A percentile compares a stretch with the other conserved stretches of the same genome.
phyloP scores from a whole-genome alignment of 2,888 invertebrate species.

The Tromatobia lineatoria region DNA sequence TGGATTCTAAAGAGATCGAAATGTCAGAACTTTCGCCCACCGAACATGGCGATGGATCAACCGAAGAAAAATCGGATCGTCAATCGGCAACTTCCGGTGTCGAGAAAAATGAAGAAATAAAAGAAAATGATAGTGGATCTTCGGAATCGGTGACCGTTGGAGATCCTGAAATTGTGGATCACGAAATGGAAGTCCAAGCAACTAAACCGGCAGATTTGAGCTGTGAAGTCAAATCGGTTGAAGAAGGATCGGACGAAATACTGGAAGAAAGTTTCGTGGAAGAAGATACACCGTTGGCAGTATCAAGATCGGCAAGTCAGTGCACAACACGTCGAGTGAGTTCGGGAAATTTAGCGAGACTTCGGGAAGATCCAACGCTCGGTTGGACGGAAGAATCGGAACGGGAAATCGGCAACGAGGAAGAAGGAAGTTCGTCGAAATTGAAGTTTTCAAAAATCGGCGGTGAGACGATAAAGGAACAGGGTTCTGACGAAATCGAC shows the following conservation, averaged over 20 bases:
- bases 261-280: slow-evolving; percentile 59
- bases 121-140: neutral
- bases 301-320: slow-evolving; percentile 72
- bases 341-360: slow-evolving; percentile 64
- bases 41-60: neutral
- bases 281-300: slow-evolving; percentile 64
- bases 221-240: neutral
- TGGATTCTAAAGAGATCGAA: neutral
- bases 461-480: slow-evolving; percentile 46
- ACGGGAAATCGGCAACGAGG: slow-evolving; percentile 44
- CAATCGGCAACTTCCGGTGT: neutral
- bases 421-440: slow-evolving; percentile 36
- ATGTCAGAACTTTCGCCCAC: neutral
- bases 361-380: slow-evolving; percentile 51
- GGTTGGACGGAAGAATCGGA: slow-evolving; percentile 63
- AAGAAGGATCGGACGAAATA: slow-evolving; percentile 50
- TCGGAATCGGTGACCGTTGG: neutral
- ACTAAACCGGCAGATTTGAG: slow-evolving; percentile 1
- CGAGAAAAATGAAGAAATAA: slow-evolving; percentile 18
- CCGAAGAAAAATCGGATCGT: neutral
- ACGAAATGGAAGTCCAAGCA: neutral
- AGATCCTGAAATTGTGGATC: neutral
- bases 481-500: slow-evolving; percentile 45
- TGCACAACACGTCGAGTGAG: slow-evolving; percentile 71
- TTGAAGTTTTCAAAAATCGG: slow-evolving; percentile 47